Evolutionary conservation across 2,797 vertebrate genomes (phyloP).

Genomic region (Sebastes diaconus): DNA sequence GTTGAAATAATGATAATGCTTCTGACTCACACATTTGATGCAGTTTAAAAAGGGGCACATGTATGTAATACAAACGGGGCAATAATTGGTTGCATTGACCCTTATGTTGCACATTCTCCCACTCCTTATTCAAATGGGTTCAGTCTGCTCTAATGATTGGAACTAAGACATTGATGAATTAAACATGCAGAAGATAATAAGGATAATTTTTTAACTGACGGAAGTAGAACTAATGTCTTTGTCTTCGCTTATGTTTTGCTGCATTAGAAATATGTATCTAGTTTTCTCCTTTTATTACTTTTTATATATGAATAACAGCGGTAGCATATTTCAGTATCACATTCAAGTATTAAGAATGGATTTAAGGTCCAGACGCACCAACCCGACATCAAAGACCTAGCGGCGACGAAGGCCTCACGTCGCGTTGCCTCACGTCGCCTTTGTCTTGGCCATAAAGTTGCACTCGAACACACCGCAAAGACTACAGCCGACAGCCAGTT

Average conservation of each 20-base stretch:
- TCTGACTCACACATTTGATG: constrained; percentile 19
- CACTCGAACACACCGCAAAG: no score
- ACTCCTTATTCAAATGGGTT: constrained; percentile 5
- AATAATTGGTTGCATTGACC: constrained; percentile 56
- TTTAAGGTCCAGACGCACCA: no score
- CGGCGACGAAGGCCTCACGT: no score
- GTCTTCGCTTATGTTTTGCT: constrained; percentile 44
- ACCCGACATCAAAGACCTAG: no score
- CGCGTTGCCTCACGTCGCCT: no score
- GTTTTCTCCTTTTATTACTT: background rate
- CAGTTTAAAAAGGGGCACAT: constrained; percentile 79
- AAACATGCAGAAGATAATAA: background rate
- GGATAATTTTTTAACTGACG: background rate
- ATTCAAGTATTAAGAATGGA: background rate
- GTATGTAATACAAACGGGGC: constrained; percentile 74
- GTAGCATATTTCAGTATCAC: background rate
- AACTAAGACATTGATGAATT: background rate
- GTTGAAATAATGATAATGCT: background rate
- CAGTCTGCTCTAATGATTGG: constrained; percentile 25
- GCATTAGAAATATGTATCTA: constrained; percentile 25
- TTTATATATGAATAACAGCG: constrained; percentile 7
- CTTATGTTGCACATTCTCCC: constrained; percentile 11
- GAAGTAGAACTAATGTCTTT: constrained; percentile 21
- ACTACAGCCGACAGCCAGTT: no score
- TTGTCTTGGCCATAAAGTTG: no score